phyloP scores from a whole-genome alignment of 2,113 vertebrate species.

The Cricetomys ansorgei region DNA sequence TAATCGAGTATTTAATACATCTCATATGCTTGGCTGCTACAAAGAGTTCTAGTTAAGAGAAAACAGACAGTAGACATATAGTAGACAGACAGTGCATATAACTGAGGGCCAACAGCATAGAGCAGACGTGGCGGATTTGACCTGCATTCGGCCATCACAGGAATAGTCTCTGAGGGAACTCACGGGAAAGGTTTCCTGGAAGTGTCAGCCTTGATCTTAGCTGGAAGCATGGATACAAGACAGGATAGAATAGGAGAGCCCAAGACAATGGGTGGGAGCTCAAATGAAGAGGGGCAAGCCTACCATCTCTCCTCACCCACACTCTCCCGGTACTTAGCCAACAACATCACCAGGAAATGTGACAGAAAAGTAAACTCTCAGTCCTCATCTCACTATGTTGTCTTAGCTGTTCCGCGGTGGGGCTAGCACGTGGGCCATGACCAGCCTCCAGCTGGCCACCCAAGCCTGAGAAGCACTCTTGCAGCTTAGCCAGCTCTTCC shows the following conservation, averaged over 20 bases:
- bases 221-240: not conserved
- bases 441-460: not conserved
- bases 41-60: not conserved
- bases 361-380: not conserved
- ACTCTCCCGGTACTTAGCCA: not conserved
- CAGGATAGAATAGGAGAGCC: too few species aligned
- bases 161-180: too few species aligned
- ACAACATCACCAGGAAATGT: not conserved
- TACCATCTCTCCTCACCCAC: not conserved
- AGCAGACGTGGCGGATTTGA: not conserved
- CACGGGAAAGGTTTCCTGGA: not conserved
- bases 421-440: not conserved
- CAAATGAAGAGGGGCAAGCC: not conserved
- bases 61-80: not conserved
- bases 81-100: too few species aligned
- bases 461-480: not conserved
- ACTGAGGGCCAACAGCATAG: not conserved
- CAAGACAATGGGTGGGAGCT: not conserved
- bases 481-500: not conserved
- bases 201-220: not conserved
- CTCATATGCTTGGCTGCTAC: not conserved
- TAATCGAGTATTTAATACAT: not conserved
- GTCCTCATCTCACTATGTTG: not conserved
- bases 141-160: not conserved
- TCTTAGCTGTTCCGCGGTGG: not conserved